Base-by-base conservation (phyloP, 1,140 invertebrate species). In the Andrena cerasifolii region DNA sequence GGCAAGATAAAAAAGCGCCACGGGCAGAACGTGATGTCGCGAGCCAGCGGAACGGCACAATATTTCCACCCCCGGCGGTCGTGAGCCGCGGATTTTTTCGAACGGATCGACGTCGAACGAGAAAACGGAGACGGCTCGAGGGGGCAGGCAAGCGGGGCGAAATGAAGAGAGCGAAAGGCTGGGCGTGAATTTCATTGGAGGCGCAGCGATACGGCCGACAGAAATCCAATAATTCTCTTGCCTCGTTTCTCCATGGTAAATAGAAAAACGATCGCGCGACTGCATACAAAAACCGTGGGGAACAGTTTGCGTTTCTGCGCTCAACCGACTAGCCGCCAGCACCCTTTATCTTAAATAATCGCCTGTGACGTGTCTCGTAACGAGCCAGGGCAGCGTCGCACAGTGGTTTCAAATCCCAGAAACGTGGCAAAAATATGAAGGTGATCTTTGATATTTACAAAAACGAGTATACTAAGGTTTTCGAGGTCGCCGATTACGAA, bases 191-290 rank as follows among this genome's bases (percentile, higher is more conserved):
- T 68, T 54, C 49, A 68, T 54, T 36, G n/a, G 49, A 51, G 49
- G 24, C 65, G 14, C 3, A 47, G 1, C 63, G 47, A 51, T 66
- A 66, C 63, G 2, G 5, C 1, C 21, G 65, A 26, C 65, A 53
- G 65, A 67, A 67, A 67, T 54, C 47, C 49, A 26, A 67, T 67
- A 54, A 54, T 67, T 67, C 65, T 36, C 14, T 65, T 53, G 21
- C 5, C 49, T 24, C 49, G 65, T 53, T 54, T 33, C 49, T 5
- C 28, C 26, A 66, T 51, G 33, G 33, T 67, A 54, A 67, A 67
- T 53, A 67, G 47, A 67, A 53, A 67, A 54, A 40, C 49, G 33
- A 67, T 53, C 14, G 65, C 28, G n/a, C 47, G 31, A 33, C 6
- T 28, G 7, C 21, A 2, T 12, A 21, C 1, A 47, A 36, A 51